phyloP scores from a whole-genome alignment of 2,113 vertebrate species.

The Maccullochella peelii region DNA sequence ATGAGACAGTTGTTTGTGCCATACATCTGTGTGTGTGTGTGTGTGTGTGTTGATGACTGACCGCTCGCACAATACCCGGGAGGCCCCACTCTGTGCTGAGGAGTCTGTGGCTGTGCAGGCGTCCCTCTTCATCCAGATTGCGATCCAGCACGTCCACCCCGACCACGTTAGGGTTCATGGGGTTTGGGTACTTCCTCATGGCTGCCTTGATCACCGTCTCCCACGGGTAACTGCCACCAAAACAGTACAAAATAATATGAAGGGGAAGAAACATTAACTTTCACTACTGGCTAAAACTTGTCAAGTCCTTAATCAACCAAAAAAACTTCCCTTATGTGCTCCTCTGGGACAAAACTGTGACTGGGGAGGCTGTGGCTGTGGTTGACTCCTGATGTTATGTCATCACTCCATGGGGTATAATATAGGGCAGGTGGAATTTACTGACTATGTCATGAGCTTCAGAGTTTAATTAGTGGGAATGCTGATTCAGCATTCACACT shows the following conservation, averaged over 20 bases:
- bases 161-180: constrained; percentile 97
- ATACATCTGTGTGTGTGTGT: not conserved
- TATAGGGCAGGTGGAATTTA: not conserved
- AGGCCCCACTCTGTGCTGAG: constrained; percentile 98
- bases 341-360: not conserved
- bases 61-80: constrained; percentile 92
- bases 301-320: not conserved
- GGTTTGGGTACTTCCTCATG: constrained; percentile 98
- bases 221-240: constrained; percentile 92
- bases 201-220: constrained; percentile 96
- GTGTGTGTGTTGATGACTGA: constrained; percentile 75
- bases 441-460: not conserved
- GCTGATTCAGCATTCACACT: too few relatives aligned
- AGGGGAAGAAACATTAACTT: not conserved
- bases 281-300: not conserved
- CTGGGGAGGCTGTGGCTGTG: not conserved
- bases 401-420: not conserved
- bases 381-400: not conserved
- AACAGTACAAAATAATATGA: not conserved
- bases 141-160: constrained; percentile 95
- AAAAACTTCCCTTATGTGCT: not conserved
- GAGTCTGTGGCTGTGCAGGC: constrained; percentile 95
- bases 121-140: constrained; percentile 88
- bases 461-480: not conserved
- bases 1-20: not conserved